A percentile compares a stretch with the other conserved stretches of the same genome.
These are phyloP conservation scores for Latrodectus hesperus DNA, from an alignment of 2,888 invertebrate genomes.

Conservation along the genomic window DNA sequence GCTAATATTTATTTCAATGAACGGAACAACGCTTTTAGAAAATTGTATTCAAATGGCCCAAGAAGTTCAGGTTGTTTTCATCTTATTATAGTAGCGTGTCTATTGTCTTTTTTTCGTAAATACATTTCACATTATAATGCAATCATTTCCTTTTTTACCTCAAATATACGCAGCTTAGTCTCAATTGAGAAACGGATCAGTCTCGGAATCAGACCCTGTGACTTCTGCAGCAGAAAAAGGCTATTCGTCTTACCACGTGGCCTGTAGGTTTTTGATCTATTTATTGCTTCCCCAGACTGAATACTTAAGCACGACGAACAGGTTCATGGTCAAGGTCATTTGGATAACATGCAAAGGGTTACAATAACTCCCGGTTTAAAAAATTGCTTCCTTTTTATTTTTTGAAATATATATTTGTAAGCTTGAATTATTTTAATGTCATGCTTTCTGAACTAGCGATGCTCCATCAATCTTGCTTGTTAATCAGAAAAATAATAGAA, in stretches of 20 bases:
- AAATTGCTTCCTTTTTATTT: not conserved
- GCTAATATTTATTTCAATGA: too few relatives aligned
- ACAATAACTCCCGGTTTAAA: not conserved
- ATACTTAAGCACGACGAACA: not conserved
- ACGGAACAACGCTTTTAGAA: too few relatives aligned
- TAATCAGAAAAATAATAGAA: too few relatives aligned
- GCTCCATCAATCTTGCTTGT: too few relatives aligned
- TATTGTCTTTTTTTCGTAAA: too few relatives aligned
- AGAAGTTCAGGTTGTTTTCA: too few relatives aligned
- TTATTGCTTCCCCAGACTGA: not conserved
- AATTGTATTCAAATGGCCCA: too few relatives aligned
- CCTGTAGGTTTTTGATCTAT: not conserved
- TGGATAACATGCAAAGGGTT: not conserved
- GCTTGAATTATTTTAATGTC: not conserved
- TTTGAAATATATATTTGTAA: not conserved
- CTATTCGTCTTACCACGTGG: not conserved
- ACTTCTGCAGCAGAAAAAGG: not conserved
- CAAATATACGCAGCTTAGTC: too few relatives aligned
- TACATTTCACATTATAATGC: too few relatives aligned
- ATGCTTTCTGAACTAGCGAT: too few relatives aligned
- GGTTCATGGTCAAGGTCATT: slow-evolving; percentile 5
- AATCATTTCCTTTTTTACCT: too few relatives aligned
- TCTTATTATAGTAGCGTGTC: too few relatives aligned
- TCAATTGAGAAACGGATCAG: not conserved
- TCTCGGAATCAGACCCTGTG: not conserved